A percentile compares a stretch with the other conserved stretches of the same genome.
Conservation (phyloP, 2,113 vertebrate genomes). For the Miniopterus natalensis region DNA sequence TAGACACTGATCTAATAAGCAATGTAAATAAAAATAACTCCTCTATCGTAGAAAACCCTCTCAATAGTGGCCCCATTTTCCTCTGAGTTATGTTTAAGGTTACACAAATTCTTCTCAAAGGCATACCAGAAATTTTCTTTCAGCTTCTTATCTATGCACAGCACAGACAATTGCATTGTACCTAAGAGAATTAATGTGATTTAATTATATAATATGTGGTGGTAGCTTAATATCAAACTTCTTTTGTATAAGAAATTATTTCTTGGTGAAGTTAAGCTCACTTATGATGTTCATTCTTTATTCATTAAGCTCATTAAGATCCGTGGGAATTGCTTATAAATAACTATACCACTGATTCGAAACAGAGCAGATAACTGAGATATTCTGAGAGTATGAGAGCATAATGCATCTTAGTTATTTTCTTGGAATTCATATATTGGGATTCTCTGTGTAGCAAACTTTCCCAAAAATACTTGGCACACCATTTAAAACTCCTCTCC, state of each 20-base stretch:
- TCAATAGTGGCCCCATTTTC: constrained; percentile 48
- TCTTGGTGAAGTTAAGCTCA: constrained; percentile 75
- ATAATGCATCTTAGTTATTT: constrained; percentile 80
- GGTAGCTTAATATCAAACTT: constrained; percentile 81
- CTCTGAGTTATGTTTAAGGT: constrained; percentile 76
- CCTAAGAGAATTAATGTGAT: constrained; percentile 84
- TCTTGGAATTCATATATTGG: constrained; percentile 75
- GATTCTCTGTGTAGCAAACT: constrained; percentile 65
- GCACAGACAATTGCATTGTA: constrained; percentile 80
- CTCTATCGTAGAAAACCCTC: constrained; percentile 54
- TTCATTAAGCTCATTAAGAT: constrained; percentile 85
- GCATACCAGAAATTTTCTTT: constrained; percentile 71
- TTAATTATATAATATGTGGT: constrained; percentile 83
- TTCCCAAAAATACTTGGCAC: constrained; percentile 5
- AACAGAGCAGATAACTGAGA: constrained; percentile 84
- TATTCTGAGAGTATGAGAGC: constrained; percentile 79
- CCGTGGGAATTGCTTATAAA: constrained; percentile 84
- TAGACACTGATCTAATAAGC: constrained; percentile 12
- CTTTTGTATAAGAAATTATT: constrained; percentile 82
- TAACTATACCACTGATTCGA: constrained; percentile 84
- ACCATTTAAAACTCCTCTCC: constrained; percentile 25
- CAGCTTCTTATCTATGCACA: constrained; percentile 76
- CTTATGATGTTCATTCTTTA: constrained; percentile 83
- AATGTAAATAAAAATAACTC: constrained; percentile 18
- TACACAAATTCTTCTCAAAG: constrained; percentile 77